Percentiles rank a stretch among this genome's conserved stretches.
phyloP scores from a whole-genome alignment of 2,113 vertebrate species.

The Camelus bactrianus region DNA sequence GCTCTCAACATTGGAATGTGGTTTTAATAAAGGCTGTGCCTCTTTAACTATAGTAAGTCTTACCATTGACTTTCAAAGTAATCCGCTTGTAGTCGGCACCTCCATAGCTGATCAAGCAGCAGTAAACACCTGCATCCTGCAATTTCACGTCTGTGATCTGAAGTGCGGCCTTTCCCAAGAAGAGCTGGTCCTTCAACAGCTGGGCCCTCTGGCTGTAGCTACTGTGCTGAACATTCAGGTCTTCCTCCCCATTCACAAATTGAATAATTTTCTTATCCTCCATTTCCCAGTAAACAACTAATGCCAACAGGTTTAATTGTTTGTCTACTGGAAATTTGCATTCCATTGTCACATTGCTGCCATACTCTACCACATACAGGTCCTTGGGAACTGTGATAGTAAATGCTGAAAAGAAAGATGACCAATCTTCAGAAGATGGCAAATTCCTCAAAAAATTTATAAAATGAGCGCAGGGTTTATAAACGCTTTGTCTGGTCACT shows the following conservation, averaged over 20 bases:
- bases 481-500: neutral
- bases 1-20: neutral
- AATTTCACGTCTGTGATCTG: constrained; percentile 89
- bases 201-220: constrained; percentile 86
- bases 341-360: constrained; percentile 89
- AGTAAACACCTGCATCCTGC: constrained; percentile 91
- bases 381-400: constrained; percentile 88
- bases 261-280: constrained; percentile 85
- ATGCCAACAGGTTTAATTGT: constrained; percentile 64
- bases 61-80: constrained; percentile 91
- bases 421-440: constrained; percentile 49
- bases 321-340: constrained; percentile 90
- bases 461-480: neutral
- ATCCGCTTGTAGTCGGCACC: constrained; percentile 93
- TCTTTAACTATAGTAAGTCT: constrained; percentile 59
- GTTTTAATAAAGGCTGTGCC: neutral
- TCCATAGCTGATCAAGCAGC: constrained; percentile 88
- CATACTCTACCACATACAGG: constrained; percentile 85
- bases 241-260: constrained; percentile 83
- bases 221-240: constrained; percentile 72
- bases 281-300: constrained; percentile 91
- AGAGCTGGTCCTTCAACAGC: constrained; percentile 88
- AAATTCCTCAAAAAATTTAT: constrained; percentile 23
- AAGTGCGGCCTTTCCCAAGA: constrained; percentile 87
- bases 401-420: constrained; percentile 86